These are phyloP conservation scores for Epinephelus lanceolatus DNA, from an alignment of 2,113 vertebrate genomes.

Conservation along the genomic window DNA sequence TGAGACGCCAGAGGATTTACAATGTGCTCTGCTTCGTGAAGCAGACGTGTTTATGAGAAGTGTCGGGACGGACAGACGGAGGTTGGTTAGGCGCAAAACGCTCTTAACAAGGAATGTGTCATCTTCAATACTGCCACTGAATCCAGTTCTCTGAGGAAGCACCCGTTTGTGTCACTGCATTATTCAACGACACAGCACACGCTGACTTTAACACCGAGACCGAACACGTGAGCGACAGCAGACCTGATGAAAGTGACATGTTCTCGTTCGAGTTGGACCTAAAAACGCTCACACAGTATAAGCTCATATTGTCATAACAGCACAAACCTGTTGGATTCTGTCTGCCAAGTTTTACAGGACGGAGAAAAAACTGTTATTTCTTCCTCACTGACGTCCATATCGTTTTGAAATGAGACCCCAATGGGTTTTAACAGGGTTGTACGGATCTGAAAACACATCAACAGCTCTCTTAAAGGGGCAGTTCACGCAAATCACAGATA, in stretches of 20 bases:
- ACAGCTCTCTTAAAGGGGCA: not conserved
- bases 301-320: slow-evolving; percentile 10
- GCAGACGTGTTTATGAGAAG: slow-evolving; percentile 8
- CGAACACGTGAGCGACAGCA: not conserved
- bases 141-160: slow-evolving; percentile 26
- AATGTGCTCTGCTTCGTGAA: slow-evolving; percentile 16
- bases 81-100: not conserved
- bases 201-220: slow-evolving; percentile 7
- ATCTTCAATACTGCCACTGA: slow-evolving; percentile 42
- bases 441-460: not conserved
- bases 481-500: not conserved
- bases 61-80: not conserved
- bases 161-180: not conserved
- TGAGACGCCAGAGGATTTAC: slow-evolving; percentile 23
- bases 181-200: slow-evolving; percentile 8
- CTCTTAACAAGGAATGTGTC: slow-evolving; percentile 28
- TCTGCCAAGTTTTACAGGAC: slow-evolving; percentile 13
- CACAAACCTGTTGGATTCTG: slow-evolving; percentile 14
- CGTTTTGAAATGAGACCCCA: not conserved
- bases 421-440: not conserved
- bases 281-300: not conserved
- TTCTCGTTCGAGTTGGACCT: slow-evolving; percentile 25
- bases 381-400: slow-evolving; percentile 7
- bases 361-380: not conserved
- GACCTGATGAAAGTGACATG: slow-evolving; percentile 23